Percentiles rank a stretch among this genome's conserved stretches.
Evolutionary conservation across 2,888 invertebrate species (phyloP).

Genomic region (Epinotia demarniana): DNA sequence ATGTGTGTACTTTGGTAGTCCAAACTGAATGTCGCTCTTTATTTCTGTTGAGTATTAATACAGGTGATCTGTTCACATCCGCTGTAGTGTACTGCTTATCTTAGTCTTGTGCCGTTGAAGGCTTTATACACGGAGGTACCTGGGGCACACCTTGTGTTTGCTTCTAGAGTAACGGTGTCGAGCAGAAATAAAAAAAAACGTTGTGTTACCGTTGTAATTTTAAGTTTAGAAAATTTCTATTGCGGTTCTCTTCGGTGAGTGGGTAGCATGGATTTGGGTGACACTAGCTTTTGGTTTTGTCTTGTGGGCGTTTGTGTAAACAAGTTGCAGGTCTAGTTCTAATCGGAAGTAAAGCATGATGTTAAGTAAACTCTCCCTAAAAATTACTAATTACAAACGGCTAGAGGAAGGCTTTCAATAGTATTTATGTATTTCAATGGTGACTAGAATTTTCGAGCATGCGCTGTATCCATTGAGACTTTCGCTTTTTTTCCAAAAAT

Average conservation of each 20-base stretch:
- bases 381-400: constrained; percentile 59
- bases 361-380: constrained; percentile 62
- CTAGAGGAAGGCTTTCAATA: constrained; percentile 67
- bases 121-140: constrained; percentile 12
- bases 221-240: constrained; percentile 16
- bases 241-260: constrained; percentile 61
- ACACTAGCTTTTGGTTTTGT: constrained; percentile 81
- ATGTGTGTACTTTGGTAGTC: constrained; percentile 18
- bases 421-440: constrained; percentile 66
- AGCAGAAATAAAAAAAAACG: background rate
- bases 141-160: constrained; percentile 23
- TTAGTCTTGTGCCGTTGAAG: constrained; percentile 2
- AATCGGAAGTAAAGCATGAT: constrained; percentile 61
- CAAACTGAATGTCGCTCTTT: constrained; percentile 20
- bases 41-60: constrained; percentile 9
- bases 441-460: constrained; percentile 79
- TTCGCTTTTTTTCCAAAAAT: constrained; percentile 74
- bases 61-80: constrained; percentile 2
- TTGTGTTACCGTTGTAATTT: constrained; percentile 22
- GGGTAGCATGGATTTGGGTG: constrained; percentile 73
- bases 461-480: constrained; percentile 82
- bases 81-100: constrained; percentile 36
- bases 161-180: constrained; percentile 24
- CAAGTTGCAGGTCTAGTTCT: constrained; percentile 47
- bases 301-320: constrained; percentile 71